A percentile compares a stretch with the other conserved stretches of the same genome.
phyloP scores from a whole-genome alignment of 2,888 invertebrate species.

The Chloroclysta siterata region DNA sequence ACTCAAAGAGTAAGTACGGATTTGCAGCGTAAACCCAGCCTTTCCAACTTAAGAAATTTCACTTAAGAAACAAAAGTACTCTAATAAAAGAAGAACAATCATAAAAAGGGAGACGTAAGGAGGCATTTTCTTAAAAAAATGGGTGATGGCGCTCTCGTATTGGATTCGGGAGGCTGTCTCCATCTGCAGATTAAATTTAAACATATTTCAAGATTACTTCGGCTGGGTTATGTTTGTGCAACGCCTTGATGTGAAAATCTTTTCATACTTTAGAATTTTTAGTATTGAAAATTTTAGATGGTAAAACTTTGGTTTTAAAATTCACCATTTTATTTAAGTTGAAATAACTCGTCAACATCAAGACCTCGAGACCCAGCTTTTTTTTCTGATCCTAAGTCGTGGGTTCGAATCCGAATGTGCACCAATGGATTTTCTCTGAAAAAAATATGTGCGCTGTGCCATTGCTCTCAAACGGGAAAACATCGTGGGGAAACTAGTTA shows the following conservation, averaged over 20 bases:
- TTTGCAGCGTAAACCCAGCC: constrained; percentile 75
- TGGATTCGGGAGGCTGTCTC: constrained; percentile 34
- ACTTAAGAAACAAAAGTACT: constrained; percentile 83
- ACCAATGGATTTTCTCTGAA: no score
- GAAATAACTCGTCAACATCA: no score
- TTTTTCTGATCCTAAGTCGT: no score
- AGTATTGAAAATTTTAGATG: no score
- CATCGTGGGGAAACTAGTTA: no score
- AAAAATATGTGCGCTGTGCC: no score
- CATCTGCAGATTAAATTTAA: constrained; percentile 37
- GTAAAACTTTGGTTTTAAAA: no score
- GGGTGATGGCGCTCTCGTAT: constrained; percentile 40
- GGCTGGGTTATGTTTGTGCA: constrained; percentile 19
- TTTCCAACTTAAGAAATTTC: constrained; percentile 80
- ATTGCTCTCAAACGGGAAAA: no score
- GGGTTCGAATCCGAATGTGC: no score
- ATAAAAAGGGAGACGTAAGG: constrained; percentile 78
- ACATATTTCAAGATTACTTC: constrained; percentile 33
- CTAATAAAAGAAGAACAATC: constrained; percentile 84
- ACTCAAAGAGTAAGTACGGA: constrained; percentile 77
- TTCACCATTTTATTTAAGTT: no score
- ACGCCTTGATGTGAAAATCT: constrained; percentile 1
- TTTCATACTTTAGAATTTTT: no score
- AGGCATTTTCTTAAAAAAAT: constrained; percentile 65
- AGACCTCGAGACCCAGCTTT: no score